Evolutionary conservation across 2,888 invertebrate species (phyloP).

Genomic region (Drosophila anceps): DNA sequence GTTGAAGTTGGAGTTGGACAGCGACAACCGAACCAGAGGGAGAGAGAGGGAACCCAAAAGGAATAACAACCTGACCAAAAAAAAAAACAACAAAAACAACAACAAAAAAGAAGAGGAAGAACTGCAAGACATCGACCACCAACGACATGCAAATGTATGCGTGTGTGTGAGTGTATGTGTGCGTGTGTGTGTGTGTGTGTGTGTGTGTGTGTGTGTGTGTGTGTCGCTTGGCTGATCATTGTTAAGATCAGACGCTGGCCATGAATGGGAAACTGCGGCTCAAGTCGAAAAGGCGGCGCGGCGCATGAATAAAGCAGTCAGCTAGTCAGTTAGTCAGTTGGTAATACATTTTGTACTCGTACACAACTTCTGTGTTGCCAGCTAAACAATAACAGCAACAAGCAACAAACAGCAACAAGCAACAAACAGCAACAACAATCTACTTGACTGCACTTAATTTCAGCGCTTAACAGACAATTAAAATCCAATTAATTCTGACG

Average conservation of each 20-base stretch:
- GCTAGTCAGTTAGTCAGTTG: conserved; percentile 78
- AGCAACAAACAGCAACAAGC: conserved; percentile 19
- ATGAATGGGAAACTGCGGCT: conserved; percentile 63
- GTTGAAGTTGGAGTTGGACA: conserved; percentile 29
- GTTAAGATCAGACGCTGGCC: conserved; percentile 71
- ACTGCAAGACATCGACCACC: conserved; percentile 62
- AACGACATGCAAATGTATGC: conserved; percentile 75
- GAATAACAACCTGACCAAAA: conserved; percentile 14
- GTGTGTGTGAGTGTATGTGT: conserved; percentile 44
- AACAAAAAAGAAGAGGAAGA: conserved; percentile 7
- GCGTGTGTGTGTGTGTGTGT: conserved; percentile 45
- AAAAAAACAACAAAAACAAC: too few relatives aligned
- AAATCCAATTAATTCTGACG: conserved; percentile 86
- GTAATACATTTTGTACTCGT: conserved; percentile 68
- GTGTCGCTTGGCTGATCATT: conserved; percentile 77
- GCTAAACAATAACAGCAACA: conserved; percentile 39
- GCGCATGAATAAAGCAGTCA: conserved; percentile 77
- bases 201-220: conserved; percentile 40
- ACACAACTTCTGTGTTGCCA: conserved; percentile 39
- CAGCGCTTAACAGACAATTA: conserved; percentile 85
- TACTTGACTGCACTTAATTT: conserved; percentile 82
- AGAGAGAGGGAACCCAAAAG: conserved; percentile 26
- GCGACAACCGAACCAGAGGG: conserved; percentile 18
- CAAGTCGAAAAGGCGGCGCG: conserved; percentile 51
- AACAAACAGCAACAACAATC: conserved; percentile 51